A percentile compares a stretch with the other conserved stretches of the same genome.
Evolutionary conservation across 37 sponge, comb jelly and placozoan species (phyloP).

Genomic region (Dysidea cf. avara): DNA sequence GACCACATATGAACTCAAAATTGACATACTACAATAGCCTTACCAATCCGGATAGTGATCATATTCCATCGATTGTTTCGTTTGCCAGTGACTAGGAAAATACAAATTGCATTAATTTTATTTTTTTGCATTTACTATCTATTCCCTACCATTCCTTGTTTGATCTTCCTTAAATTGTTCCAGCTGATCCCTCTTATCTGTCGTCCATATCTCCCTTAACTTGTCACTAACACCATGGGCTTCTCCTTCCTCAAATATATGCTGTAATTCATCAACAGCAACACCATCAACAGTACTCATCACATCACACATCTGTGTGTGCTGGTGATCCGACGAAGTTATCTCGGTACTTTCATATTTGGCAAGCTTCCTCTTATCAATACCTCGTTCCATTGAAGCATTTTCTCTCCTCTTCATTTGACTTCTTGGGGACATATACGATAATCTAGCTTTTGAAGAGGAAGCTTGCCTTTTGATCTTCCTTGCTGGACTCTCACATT

Average conservation of each 20-base stretch:
- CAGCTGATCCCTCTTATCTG: not conserved
- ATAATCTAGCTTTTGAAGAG: not conserved
- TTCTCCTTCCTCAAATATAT: no score
- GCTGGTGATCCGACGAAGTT: conserved; percentile 12
- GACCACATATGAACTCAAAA: not conserved
- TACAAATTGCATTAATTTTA: not conserved
- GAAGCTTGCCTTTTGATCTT: not conserved
- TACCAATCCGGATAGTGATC: conserved; percentile 1
- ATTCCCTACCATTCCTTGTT: no score
- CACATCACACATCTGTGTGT: not conserved
- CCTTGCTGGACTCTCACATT: not conserved
- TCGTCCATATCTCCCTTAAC: conserved; percentile 2
- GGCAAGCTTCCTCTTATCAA: not conserved
- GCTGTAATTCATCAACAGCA: not conserved
- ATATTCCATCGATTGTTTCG: conserved; percentile 1
- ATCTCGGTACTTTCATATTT: conserved; percentile 9
- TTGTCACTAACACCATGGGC: not conserved
- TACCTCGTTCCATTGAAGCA: not conserved
- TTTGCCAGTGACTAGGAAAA: conserved; percentile 1
- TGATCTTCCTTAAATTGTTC: not conserved
- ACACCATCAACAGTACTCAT: not conserved
- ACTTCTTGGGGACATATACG: conserved; percentile 12
- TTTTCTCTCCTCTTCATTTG: not conserved
- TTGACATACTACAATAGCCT: not conserved
- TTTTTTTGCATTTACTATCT: not conserved